Evolutionary conservation across 2,888 invertebrate species (phyloP).

Genomic region (Euproctis similis): DNA sequence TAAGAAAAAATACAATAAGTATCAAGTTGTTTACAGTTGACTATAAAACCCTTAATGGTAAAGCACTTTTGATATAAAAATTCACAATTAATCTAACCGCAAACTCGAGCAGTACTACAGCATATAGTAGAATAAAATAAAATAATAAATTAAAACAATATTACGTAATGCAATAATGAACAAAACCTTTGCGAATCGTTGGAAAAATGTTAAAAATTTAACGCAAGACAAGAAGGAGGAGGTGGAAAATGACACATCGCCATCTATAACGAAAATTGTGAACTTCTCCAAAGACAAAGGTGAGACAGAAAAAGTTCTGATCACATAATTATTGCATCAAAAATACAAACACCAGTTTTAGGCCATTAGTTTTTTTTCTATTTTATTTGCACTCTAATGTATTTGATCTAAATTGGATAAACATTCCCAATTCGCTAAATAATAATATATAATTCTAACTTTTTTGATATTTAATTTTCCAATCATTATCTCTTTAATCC

Average conservation of each 20-base stretch:
- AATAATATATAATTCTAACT: too few relatives aligned
- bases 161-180: conserved; percentile 41
- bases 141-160: conserved; percentile 10
- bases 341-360: conserved; percentile 2
- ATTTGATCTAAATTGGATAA: too few relatives aligned
- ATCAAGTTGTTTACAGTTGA: conserved; percentile 23
- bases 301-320: conserved; percentile 32
- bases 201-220: conserved; percentile 54
- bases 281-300: conserved; percentile 48
- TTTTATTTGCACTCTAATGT: too few relatives aligned
- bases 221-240: conserved; percentile 28
- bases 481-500: too few relatives aligned
- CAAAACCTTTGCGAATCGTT: conserved; percentile 43
- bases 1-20: too few relatives aligned
- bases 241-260: conserved; percentile 25
- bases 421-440: too few relatives aligned
- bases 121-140: too few relatives aligned
- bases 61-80: conserved; percentile 30
- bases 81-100: conserved; percentile 16
- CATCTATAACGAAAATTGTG: conserved; percentile 37
- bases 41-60: conserved; percentile 24
- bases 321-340: conserved; percentile 18
- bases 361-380: too few relatives aligned
- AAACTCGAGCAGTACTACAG: conserved; percentile 12
- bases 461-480: too few relatives aligned